Percentiles rank a stretch among this genome's conserved stretches.
These are phyloP conservation scores for Ametastegia equiseti DNA, from an alignment of 2,888 invertebrate genomes.

Conservation along the genomic window DNA sequence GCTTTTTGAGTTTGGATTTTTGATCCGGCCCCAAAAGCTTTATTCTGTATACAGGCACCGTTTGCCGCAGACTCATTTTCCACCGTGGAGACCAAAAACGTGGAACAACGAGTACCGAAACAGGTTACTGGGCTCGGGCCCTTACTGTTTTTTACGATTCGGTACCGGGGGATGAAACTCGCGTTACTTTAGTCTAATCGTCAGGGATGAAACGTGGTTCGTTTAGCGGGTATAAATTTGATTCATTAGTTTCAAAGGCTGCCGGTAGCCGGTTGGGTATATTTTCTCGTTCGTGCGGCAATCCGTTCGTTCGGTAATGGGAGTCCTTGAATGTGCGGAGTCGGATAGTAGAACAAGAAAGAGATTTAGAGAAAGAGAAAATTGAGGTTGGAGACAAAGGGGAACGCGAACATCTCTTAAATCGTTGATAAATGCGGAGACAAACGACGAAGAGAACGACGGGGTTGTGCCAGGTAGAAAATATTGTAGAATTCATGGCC, in stretches of 20 bases:
- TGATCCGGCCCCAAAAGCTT: too few species aligned
- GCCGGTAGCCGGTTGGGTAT: not conserved
- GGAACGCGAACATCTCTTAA: slow-evolving; percentile 34
- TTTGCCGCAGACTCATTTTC: too few species aligned
- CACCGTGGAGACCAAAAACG: too few species aligned
- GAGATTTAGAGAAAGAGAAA: not conserved
- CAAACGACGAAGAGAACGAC: slow-evolving; percentile 15
- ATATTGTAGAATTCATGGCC: slow-evolving; percentile 26
- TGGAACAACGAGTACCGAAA: too few species aligned
- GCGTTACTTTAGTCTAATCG: slow-evolving; percentile 5
- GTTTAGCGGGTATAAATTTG: slow-evolving; percentile 30
- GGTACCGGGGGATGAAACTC: slow-evolving; percentile 3
- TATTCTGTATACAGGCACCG: too few species aligned
- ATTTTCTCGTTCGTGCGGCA: not conserved
- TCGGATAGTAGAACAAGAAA: too few species aligned
- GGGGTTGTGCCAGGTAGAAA: not conserved
- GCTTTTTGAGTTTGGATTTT: too few species aligned
- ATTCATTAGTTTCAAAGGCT: slow-evolving; percentile 30
- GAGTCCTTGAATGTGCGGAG: too few species aligned
- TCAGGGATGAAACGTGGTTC: slow-evolving; percentile 21
- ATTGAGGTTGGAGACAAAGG: not conserved
- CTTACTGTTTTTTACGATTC: slow-evolving; percentile 18
- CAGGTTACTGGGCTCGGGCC: too few species aligned
- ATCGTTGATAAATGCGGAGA: slow-evolving; percentile 36
- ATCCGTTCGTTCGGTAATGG: slow-evolving; percentile 20